These are phyloP conservation scores for Pangasius larnaudii DNA, from an alignment of 2,797 vertebrate genomes.

Conservation along the genomic window DNA sequence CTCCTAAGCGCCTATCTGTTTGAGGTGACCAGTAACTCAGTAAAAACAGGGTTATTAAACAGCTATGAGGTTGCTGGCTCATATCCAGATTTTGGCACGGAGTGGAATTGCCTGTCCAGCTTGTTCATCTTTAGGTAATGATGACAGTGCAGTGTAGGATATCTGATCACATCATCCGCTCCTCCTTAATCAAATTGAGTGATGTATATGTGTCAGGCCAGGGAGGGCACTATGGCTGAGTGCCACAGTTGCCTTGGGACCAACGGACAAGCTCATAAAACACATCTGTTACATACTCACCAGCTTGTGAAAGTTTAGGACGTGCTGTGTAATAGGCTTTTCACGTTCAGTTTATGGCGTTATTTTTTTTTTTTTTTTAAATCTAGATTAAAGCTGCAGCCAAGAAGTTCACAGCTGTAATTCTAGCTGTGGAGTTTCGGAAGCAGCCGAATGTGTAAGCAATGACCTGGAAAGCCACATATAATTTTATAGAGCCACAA, in stretches of 20 bases:
- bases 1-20: not conserved
- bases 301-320: conserved; percentile 37
- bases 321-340: conserved; percentile 17
- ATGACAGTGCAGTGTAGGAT: conserved; percentile 28
- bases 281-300: conserved; percentile 33
- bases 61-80: not conserved
- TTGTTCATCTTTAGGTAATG: conserved; percentile 10
- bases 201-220: conserved; percentile 23
- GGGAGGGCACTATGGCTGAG: conserved; percentile 32
- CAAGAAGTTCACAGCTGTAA: not conserved
- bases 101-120: conserved; percentile 5
- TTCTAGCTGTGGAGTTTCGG: not conserved
- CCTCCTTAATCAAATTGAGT: conserved; percentile 59
- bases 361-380: not conserved
- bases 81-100: conserved; percentile 11
- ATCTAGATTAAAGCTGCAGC: not conserved
- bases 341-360: not conserved
- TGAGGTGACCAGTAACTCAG: not conserved
- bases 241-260: conserved; percentile 39
- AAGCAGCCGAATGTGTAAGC: not conserved
- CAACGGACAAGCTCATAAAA: conserved; percentile 29
- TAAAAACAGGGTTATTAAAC: not conserved
- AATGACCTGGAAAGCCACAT: conserved; percentile 3
- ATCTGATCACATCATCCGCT: conserved; percentile 53
- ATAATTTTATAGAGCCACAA: not conserved